phyloP scores from a whole-genome alignment of 53 echinoderm and acorn worm species.

The Henricia sp. region DNA sequence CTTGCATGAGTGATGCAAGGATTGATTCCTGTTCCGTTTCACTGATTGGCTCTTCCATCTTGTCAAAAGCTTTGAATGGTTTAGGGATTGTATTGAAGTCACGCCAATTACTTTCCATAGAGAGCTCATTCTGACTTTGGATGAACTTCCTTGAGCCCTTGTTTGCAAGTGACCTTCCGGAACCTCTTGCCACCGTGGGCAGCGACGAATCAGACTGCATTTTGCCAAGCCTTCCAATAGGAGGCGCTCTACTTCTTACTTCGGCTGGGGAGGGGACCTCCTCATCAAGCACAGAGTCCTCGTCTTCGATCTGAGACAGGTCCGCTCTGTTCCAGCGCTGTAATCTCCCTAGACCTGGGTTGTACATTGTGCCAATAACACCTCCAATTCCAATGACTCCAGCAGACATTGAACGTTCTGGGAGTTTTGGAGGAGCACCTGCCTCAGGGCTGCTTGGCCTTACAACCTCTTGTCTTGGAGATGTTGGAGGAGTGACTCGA shows the following conservation, averaged over 20 bases:
- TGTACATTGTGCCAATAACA: slow-evolving; percentile 45
- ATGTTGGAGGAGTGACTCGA: slow-evolving; percentile 8
- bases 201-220: slow-evolving; percentile 56
- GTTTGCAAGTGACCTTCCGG: slow-evolving; percentile 28
- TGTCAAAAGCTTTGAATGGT: slow-evolving; percentile 11
- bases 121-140: slow-evolving; percentile 34
- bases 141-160: slow-evolving; percentile 30
- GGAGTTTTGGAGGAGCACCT: slow-evolving; percentile 60
- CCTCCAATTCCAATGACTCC: slow-evolving; percentile 53
- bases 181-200: slow-evolving; percentile 19
- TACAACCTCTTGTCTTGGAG: slow-evolving; percentile 46
- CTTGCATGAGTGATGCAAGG: slow-evolving; percentile 19
- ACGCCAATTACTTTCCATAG: not conserved
- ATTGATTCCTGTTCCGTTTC: slow-evolving; percentile 38
- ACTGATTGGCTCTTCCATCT: not conserved
- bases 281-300: slow-evolving; percentile 15
- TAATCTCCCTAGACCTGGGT: slow-evolving; percentile 50
- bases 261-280: slow-evolving; percentile 40
- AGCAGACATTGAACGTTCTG: slow-evolving; percentile 58
- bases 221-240: slow-evolving; percentile 54
- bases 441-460: slow-evolving; percentile 49
- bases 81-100: slow-evolving; percentile 39
- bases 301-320: slow-evolving; percentile 55
- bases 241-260: slow-evolving; percentile 49
- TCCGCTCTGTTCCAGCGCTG: slow-evolving; percentile 62